phyloP scores from a whole-genome alignment of 2,113 vertebrate genomes.

The Albula goreensis region DNA sequence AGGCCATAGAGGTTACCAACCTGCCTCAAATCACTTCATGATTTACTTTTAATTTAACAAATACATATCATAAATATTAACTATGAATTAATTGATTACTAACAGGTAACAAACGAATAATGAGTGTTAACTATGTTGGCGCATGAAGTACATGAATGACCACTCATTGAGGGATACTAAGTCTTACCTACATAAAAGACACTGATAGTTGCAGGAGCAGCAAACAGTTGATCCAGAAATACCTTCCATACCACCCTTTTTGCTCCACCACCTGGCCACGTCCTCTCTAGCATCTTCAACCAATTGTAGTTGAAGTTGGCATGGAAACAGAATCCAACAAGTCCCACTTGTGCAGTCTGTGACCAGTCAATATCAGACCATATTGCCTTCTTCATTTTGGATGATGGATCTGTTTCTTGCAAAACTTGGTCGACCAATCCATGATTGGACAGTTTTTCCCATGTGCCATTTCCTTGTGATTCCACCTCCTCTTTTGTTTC shows the following conservation, averaged over 20 bases:
- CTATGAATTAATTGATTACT: no score
- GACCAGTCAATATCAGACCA: constrained; percentile 53
- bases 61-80: no score
- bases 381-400: neutral
- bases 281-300: constrained; percentile 70
- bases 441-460: neutral
- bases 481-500: neutral
- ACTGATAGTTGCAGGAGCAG: constrained; percentile 73
- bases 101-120: no score
- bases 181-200: constrained; percentile 74
- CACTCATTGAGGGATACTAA: neutral
- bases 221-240: constrained; percentile 72
- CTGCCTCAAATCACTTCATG: no score
- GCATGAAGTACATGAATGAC: neutral
- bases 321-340: constrained; percentile 76
- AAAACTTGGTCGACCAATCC: constrained; percentile 25
- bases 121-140: neutral
- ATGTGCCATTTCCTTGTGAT: neutral
- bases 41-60: no score
- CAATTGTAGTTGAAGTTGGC: constrained; percentile 79
- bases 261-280: constrained; percentile 62
- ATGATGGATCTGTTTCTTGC: constrained; percentile 2
- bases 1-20: no score
- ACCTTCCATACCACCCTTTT: constrained; percentile 67
- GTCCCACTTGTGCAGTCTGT: constrained; percentile 68